Base-by-base conservation (phyloP, 2,113 vertebrate genomes). In the Morone chrysops region DNA sequence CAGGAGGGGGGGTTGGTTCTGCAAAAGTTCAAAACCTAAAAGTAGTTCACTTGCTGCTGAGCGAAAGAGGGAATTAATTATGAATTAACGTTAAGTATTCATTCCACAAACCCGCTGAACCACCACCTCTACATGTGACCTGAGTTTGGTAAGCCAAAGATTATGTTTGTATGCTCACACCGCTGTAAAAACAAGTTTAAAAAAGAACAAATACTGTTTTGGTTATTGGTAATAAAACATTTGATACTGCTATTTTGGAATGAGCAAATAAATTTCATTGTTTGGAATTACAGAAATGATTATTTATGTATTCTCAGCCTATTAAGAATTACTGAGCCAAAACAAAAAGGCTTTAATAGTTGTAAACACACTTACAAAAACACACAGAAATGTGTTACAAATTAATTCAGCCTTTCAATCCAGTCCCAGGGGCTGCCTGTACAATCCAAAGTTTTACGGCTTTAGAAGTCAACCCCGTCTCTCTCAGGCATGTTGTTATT, bases 61-160 rank as follows among this genome's bases (percentile, higher is more conserved):
- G 67, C 81, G 50, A 70, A 54, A 63, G 67, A 83, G 13, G 10
- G 16, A 14, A 71, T 71, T 31, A 70, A 77, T 77, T 77, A 65
- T 77, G 41, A 56, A 76, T 41, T 13, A 31, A 17, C 0, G 14
- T 56, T 5, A 59, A 77, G 43, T 50, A 77, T 77, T 83, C 57
- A 83, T 57, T n/a, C 41, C n/a, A 48, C 41, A 71, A 50, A 41
- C 40, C 40, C 50, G 9, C 48, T 7, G 56, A 63, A 18, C 14
- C 22, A 20, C 18, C 6, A 2, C 31, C 20, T 17, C 38, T 47
- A 17, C 60, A 63, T 65, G 47, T 22, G 50, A 40, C 4, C 11
- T 61, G 36, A 36, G 47, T 62, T 62, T 20, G 62, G 25, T 4
- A 47, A 47, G 10, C 11, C 45, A 47, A 12, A 47, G 10, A 4